Evolutionary conservation across 35 echinoderm and acorn worm species (phyloP).

Genomic region (Holothuria glaberrima): DNA sequence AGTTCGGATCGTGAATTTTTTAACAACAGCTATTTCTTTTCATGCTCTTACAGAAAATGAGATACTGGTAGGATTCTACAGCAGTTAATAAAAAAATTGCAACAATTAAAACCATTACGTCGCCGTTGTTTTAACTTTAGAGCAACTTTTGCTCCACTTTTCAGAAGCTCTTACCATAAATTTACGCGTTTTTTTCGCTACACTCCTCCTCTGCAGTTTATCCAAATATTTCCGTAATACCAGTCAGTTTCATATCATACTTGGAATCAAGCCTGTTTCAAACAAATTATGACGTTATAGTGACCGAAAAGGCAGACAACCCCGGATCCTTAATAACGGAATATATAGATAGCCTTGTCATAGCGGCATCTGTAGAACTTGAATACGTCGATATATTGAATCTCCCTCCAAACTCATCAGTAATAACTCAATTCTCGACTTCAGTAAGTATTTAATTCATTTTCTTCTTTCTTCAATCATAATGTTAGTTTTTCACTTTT

Average conservation of each 20-base stretch:
- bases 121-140: too few species aligned
- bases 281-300: not conserved
- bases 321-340: not conserved
- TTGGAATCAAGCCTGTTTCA: not conserved
- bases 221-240: conserved; percentile 6
- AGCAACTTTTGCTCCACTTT: too few species aligned
- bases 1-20: too few species aligned
- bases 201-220: not conserved
- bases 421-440: not conserved
- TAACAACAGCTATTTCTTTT: too few species aligned
- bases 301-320: not conserved
- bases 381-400: not conserved
- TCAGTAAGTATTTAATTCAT: not conserved
- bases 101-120: too few species aligned
- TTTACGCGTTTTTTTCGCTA: too few species aligned
- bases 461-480: too few species aligned
- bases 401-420: conserved; percentile 7
- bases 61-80: too few species aligned
- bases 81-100: too few species aligned
- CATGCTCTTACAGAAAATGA: too few species aligned
- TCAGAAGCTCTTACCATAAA: too few species aligned
- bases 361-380: not conserved
- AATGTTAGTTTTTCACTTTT: too few species aligned
- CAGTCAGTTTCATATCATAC: conserved; percentile 9
- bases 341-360: not conserved